Evolutionary conservation across 2,888 invertebrate genomes (phyloP).

Genomic region (Polydrusus pterygomalis): DNA sequence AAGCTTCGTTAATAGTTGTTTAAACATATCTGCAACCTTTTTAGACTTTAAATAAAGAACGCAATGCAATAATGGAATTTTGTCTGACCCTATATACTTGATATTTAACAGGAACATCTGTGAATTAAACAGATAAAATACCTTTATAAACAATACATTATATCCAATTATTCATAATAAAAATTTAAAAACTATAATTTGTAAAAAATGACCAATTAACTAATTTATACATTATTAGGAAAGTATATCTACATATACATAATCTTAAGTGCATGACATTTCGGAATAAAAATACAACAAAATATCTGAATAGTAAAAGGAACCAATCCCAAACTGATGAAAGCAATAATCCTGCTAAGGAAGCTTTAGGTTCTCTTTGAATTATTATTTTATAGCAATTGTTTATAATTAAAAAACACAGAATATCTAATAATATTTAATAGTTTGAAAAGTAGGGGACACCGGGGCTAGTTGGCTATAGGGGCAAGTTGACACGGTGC

Average conservation of each 20-base stretch:
- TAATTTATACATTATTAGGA: neutral
- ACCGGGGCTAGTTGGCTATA: too few species aligned
- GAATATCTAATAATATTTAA: too few species aligned
- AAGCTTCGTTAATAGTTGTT: too few species aligned
- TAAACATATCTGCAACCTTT: too few species aligned
- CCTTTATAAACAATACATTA: slow-evolving; percentile 1
- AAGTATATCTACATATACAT: neutral
- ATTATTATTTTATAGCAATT: too few species aligned
- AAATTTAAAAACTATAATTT: neutral
- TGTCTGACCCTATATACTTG: neutral
- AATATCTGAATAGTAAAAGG: neutral
- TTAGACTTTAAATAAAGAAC: neutral
- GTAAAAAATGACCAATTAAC: neutral
- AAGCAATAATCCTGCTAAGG: too few species aligned
- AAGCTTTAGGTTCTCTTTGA: too few species aligned
- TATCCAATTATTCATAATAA: neutral
- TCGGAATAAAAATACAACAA: slow-evolving; percentile 7
- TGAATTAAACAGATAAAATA: neutral
- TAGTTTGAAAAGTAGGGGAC: too few species aligned
- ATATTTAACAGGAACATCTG: slow-evolving; percentile 10
- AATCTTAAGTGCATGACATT: slow-evolving; percentile 6
- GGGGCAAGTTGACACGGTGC: too few species aligned
- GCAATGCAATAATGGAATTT: neutral
- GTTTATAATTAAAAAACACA: too few species aligned
- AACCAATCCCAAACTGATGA: too few species aligned